Evolutionary conservation across 2,888 invertebrate genomes (phyloP).

Genomic region (Sinodicranocentrus sp.): DNA sequence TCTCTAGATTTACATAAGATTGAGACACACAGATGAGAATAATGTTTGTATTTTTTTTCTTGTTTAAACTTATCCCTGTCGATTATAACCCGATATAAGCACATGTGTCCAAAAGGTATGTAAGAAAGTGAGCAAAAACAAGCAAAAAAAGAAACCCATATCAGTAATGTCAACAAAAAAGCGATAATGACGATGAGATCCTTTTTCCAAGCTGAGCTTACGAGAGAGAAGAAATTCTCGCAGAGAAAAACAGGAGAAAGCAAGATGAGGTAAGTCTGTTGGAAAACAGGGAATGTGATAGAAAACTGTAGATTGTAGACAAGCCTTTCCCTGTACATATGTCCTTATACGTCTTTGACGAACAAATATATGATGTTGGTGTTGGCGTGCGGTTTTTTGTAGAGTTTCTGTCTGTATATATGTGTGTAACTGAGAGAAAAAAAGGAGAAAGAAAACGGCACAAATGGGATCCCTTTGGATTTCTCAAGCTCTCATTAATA

Average conservation of each 20-base stretch:
- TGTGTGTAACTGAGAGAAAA: too few species aligned
- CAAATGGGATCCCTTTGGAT: constrained; percentile 46
- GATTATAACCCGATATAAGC: too few species aligned
- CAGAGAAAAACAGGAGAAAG: background rate
- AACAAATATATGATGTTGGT: too few species aligned
- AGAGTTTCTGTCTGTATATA: too few species aligned
- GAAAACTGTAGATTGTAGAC: background rate
- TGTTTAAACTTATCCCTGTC: too few species aligned
- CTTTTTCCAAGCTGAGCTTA: constrained; percentile 20
- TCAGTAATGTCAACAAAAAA: constrained; percentile 23
- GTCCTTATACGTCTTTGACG: background rate
- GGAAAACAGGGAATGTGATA: background rate
- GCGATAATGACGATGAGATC: constrained; percentile 8
- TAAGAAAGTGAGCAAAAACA: constrained; percentile 5
- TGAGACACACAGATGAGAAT: too few species aligned
- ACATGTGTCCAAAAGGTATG: too few species aligned
- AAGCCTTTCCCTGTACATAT: background rate
- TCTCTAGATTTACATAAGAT: too few species aligned
- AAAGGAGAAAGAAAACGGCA: constrained; percentile 20
- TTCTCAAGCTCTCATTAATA: constrained; percentile 51
- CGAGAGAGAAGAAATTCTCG: constrained; percentile 2
- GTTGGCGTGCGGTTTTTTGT: background rate
- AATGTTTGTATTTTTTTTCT: too few species aligned
- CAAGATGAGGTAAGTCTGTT: background rate
- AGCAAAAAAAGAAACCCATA: constrained; percentile 14